A percentile compares a stretch with the other conserved stretches of the same genome.
These are phyloP conservation scores for Enteromius treurensis DNA, from an alignment of 2,797 vertebrate species.

Conservation along the genomic window DNA sequence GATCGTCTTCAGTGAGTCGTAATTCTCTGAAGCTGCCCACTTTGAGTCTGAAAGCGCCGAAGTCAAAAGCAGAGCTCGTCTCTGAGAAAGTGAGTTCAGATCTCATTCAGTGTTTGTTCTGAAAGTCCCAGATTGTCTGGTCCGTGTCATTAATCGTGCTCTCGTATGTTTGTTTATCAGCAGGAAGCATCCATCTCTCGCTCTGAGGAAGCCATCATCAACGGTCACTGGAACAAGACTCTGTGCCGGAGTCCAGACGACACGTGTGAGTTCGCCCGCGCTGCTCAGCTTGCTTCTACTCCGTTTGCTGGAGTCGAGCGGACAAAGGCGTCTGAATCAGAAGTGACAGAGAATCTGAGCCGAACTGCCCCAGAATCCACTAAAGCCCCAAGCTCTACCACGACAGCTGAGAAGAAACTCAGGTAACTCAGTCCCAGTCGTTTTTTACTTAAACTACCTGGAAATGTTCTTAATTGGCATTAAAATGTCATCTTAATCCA, in stretches of 20 bases:
- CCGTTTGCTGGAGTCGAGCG: slow-evolving; percentile 74
- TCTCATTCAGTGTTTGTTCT: neutral
- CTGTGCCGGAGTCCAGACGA: slow-evolving; percentile 82
- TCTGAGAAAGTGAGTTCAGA: neutral
- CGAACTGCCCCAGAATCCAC: slow-evolving; percentile 45
- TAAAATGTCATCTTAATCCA: neutral
- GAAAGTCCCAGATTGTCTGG: neutral
- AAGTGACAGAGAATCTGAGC: slow-evolving; percentile 45
- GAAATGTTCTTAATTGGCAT: neutral
- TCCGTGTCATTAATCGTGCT: neutral
- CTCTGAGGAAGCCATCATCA: slow-evolving; percentile 81
- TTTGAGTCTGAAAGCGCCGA: slow-evolving; percentile 45
- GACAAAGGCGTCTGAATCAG: slow-evolving; percentile 58
- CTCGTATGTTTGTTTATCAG: slow-evolving; percentile 23
- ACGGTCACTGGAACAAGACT: slow-evolving; percentile 75
- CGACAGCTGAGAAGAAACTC: slow-evolving; percentile 73
- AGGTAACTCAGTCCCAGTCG: slow-evolving; percentile 70
- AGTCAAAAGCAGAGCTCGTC: neutral
- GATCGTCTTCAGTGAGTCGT: slow-evolving; percentile 23
- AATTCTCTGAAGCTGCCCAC: slow-evolving; percentile 50
- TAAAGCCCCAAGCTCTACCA: slow-evolving; percentile 54
- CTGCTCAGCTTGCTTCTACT: slow-evolving; percentile 81
- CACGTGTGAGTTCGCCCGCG: slow-evolving; percentile 81
- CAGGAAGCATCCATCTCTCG: slow-evolving; percentile 78
- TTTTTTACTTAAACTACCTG: neutral